Evolutionary conservation across 2,888 invertebrate genomes (phyloP), one percentile per base, ranked within the genome.

Genomic region (Leptothorax acervorum): DNA sequence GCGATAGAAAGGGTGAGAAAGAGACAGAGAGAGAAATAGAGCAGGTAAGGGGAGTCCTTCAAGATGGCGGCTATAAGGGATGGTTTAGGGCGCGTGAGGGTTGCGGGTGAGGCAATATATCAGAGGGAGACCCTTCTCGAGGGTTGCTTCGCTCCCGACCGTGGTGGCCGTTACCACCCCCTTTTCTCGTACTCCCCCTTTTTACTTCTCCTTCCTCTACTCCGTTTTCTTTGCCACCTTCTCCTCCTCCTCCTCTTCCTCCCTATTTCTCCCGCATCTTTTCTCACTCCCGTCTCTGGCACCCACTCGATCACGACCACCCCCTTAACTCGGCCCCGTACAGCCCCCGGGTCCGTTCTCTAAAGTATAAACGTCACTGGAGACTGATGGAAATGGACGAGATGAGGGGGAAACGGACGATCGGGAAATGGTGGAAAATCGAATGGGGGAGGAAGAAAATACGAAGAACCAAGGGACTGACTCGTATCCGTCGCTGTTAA

Each of bases 61-160:
- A 94, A 95, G 93, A 95, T 95, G 95, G 95, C 95, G 92, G 93
- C 94, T 92, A 91, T 93, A 94, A 94, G 94, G 93, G 94, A 94
- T 94, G 94, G 92, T 93, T 94, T 93, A 93, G 93, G 93, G 93
- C 90, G 93, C 92, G 91, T 91, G 92, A 93, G 93, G 93, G 93
- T 92, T 93, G 92, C 91, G 91, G 89, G 92, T 90, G 93, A 93
- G 92, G 94, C 92, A 94, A 95, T 94, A 94, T 94, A 95, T 94
- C 94, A 94, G 92, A 89, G 87, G 84, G 91, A 92, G 90, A 91
- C 90, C 90, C 90, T 92, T 88, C 88, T 88, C 85, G 90, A 90
- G 89, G 89, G 90, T 90, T 88, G 88, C 85, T 90, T 90, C 88
- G 73, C 79, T 84, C 85, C 87, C 88, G 78, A 71, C 84, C 85